Evolutionary conservation across 1,140 invertebrate species (phyloP).

Genomic region (Halictus rubicundus): DNA sequence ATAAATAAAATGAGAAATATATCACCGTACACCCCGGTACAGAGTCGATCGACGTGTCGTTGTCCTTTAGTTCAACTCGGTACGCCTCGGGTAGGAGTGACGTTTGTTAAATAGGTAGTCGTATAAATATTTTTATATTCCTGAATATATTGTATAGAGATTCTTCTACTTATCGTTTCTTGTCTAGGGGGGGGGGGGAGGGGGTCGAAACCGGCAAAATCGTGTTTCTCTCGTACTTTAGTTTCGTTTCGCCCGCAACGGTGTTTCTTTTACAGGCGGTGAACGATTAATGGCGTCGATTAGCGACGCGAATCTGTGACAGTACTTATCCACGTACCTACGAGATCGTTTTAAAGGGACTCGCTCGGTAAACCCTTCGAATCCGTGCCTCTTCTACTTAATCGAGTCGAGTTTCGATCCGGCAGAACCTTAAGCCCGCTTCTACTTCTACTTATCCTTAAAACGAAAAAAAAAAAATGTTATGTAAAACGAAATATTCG

Average conservation of each 20-base stretch:
- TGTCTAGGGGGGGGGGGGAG: neutral
- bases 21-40: neutral
- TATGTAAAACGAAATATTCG: neutral
- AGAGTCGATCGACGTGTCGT: neutral
- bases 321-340: conserved; percentile 20
- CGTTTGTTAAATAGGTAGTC: conserved; percentile 2
- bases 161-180: conserved; percentile 1
- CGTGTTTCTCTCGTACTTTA: neutral
- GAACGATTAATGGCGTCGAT: no score
- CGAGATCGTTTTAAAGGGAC: neutral
- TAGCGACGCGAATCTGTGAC: neutral
- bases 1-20: no score
- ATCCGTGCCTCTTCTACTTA: conserved; percentile 11
- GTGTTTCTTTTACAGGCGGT: neutral
- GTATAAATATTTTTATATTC: conserved; percentile 41
- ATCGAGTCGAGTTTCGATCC: neutral
- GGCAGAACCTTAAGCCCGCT: neutral
- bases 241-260: neutral
- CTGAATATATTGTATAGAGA: conserved; percentile 8
- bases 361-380: neutral
- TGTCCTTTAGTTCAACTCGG: conserved; percentile 6
- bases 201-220: neutral
- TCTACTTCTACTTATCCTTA: neutral
- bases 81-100: neutral
- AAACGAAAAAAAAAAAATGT: no score